These are phyloP conservation scores for Xestia rhomboidea DNA, from an alignment of 2,888 invertebrate species.

Conservation along the genomic window DNA sequence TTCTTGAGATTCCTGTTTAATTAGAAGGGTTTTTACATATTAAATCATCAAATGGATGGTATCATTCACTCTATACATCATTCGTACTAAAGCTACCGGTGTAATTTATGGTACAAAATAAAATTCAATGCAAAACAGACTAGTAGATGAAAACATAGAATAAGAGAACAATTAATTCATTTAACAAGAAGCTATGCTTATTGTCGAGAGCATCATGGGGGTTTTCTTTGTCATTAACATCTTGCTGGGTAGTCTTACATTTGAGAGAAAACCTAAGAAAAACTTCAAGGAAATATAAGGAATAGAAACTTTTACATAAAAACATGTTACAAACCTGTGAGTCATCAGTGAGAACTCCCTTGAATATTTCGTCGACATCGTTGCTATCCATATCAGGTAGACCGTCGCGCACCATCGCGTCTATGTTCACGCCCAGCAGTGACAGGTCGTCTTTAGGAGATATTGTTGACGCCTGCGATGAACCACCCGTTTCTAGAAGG, in stretches of 20 bases:
- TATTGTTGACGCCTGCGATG: slow-evolving; percentile 85
- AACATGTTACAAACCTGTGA: slow-evolving; percentile 85
- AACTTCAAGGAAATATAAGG: neutral
- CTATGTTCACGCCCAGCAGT: slow-evolving; percentile 91
- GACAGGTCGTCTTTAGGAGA: slow-evolving; percentile 92
- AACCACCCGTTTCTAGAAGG: slow-evolving; percentile 79
- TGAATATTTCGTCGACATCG: slow-evolving; percentile 97
- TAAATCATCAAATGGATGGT: too few species aligned
- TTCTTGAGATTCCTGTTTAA: slow-evolving; percentile 94
- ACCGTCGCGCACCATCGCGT: slow-evolving; percentile 93
- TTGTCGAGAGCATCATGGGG: too few species aligned
- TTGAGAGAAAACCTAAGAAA: too few species aligned
- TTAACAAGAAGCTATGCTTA: too few species aligned
- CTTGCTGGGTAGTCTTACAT: too few species aligned
- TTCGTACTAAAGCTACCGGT: too few species aligned
- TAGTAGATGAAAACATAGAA: too few species aligned
- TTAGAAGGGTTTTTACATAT: neutral
- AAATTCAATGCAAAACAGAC: neutral
- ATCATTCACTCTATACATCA: too few species aligned
- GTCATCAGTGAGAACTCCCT: slow-evolving; percentile 96
- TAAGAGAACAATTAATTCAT: too few species aligned
- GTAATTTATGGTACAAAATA: too few species aligned
- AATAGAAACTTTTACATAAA: neutral
- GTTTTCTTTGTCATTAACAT: too few species aligned
- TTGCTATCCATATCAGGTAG: slow-evolving; percentile 97